Evolutionary conservation across 2,797 vertebrate species (phyloP), one percentile per base, ranked within the genome.

Genomic region (Halcyon smyrnensis): DNA sequence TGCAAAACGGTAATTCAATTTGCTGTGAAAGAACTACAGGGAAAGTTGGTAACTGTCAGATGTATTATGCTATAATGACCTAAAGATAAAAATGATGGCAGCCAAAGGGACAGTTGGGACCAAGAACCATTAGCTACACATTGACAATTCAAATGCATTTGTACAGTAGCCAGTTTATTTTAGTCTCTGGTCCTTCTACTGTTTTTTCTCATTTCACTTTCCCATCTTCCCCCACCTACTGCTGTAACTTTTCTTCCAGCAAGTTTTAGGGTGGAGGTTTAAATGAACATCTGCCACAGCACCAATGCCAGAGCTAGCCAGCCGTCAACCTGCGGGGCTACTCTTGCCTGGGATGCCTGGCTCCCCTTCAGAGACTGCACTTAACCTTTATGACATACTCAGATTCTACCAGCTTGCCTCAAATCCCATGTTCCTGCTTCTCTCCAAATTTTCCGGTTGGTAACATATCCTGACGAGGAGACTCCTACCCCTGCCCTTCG

Each of bases 201-300:
- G 15, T 77, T 85, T 94, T 93, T 63, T 70, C 34, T 11, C 7
- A 21, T 64, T 56, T 95, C 34, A 39, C 34, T 64, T 68, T 90
- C 18, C 20, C 32, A 34, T 91, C 73, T 92, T 76, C 14, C 27
- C 45, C 53, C 28, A 62, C 84, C 69, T 93, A 90, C 67, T 77
- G 69, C 77, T 88, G 36, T 75, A 92, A 73, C 63, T 96, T 97
- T 95, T 90, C 69, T 90, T 96, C 90, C 83, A 96, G 85, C 62
- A 95, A 81, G 95, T 96, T 94, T 96, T 77, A 94, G 94, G 91
- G 74, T 84, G 79, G 88, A 97, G 96, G 97, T 97, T 98, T 97
- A 97, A 97, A 96, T 90, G 97, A 98, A 96, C 97, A 98, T 97
- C 97, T 98, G 97, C 91, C 94, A n/a, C 93, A 81, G 73, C 84